Percentiles rank a stretch among this genome's conserved stretches.
Conservation (phyloP, 2,113 vertebrate species). For the Procavia capensis region DNA sequence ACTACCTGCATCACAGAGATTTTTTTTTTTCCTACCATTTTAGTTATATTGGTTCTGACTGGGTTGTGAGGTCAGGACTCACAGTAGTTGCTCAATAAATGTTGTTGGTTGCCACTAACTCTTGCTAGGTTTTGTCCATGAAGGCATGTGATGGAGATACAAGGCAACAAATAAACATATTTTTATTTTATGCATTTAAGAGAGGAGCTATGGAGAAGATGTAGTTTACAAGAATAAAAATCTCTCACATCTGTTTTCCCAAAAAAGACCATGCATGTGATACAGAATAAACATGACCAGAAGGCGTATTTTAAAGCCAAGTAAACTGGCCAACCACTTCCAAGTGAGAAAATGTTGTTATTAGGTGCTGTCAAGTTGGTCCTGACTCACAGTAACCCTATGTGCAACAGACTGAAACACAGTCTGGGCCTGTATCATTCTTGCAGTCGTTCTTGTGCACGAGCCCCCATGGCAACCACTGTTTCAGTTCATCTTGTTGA, state of each 20-base stretch:
- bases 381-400: no score
- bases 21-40: not conserved
- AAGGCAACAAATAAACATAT: not conserved
- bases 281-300: not conserved
- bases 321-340: not conserved
- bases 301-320: not conserved
- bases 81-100: not conserved
- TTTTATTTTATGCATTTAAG: not conserved
- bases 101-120: not conserved
- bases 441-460: no score
- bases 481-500: no score
- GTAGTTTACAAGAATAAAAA: not conserved
- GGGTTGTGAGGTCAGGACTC: not conserved
- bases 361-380: no score
- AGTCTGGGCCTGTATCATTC: no score
- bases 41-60: not conserved
- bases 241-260: not conserved
- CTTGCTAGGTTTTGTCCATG: not conserved
- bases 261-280: not conserved
- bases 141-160: not conserved
- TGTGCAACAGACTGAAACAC: no score
- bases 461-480: no score
- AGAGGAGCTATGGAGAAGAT: not conserved
- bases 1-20: not conserved
- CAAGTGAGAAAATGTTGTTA: not conserved